These are phyloP conservation scores for Drosophila kanapiae DNA, from an alignment of 1,140 invertebrate genomes.

Conservation along the genomic window DNA sequence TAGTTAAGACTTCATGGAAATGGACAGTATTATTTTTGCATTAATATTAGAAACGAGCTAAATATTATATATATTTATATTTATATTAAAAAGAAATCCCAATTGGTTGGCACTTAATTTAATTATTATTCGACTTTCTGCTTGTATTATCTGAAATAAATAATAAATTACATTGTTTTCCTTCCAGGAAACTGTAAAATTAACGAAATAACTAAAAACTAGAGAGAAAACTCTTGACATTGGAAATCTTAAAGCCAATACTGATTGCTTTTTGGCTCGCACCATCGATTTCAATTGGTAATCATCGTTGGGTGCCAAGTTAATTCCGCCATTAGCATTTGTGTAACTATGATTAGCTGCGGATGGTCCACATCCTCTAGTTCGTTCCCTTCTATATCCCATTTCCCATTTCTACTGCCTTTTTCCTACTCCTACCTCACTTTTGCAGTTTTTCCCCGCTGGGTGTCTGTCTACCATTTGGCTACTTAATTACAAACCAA, in stretches of 20 bases:
- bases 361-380: slow-evolving; percentile 19
- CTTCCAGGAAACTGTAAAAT: rapidly evolving
- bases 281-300: slow-evolving; percentile 35
- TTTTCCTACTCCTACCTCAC: background rate
- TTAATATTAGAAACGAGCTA: too few species aligned
- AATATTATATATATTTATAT: too few species aligned
- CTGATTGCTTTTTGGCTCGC: slow-evolving; percentile 4
- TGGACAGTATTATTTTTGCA: background rate
- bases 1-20: background rate
- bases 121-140: too few species aligned
- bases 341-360: slow-evolving; percentile 43
- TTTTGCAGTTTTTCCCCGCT: background rate
- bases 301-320: slow-evolving; percentile 23
- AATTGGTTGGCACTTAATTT: too few species aligned
- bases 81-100: too few species aligned
- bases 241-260: background rate
- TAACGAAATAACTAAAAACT: background rate
- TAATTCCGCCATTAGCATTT: slow-evolving; percentile 39
- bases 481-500: slow-evolving; percentile 66
- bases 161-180: background rate
- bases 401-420: background rate
- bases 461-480: slow-evolving; percentile 22
- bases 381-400: too few species aligned
- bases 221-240: background rate
- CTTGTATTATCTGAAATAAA: too few species aligned